These are phyloP conservation scores for Bombus sylvicola DNA, from an alignment of 1,140 invertebrate species.

Conservation along the genomic window DNA sequence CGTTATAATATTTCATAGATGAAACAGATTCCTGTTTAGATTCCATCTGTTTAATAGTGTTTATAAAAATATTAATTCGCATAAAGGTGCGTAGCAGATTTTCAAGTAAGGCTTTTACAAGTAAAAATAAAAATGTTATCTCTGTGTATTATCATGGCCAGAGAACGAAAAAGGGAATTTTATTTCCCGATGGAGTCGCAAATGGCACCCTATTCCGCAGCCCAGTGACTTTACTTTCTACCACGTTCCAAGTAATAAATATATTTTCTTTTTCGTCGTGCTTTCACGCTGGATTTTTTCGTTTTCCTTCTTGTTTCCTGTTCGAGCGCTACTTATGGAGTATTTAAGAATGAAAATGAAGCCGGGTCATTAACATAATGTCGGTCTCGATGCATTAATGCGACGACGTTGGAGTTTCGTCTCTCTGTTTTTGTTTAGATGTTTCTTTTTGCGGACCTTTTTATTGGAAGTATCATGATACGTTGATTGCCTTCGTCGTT, in stretches of 20 bases:
- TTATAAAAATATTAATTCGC: neutral
- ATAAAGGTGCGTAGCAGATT: neutral
- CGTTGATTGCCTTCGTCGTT: neutral
- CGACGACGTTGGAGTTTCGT: neutral
- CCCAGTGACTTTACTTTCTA: neutral
- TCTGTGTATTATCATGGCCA: neutral
- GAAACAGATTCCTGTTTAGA: too few relatives aligned
- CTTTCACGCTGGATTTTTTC: neutral
- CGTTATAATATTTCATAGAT: too few relatives aligned
- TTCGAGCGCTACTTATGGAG: neutral
- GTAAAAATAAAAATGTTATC: too few relatives aligned
- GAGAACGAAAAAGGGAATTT: neutral
- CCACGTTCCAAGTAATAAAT: neutral
- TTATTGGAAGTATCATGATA: neutral
- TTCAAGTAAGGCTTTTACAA: neutral
- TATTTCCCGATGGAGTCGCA: neutral
- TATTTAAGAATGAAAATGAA: constrained; percentile 3
- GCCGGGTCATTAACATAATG: neutral
- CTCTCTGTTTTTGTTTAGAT: neutral
- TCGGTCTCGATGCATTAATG: neutral
- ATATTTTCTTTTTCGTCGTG: neutral
- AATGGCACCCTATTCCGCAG: neutral
- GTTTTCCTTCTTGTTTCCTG: neutral
- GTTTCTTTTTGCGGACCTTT: neutral
- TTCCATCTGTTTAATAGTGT: neutral